These are phyloP conservation scores for Pimephales promelas DNA, from an alignment of 2,113 vertebrate genomes.

Conservation along the genomic window DNA sequence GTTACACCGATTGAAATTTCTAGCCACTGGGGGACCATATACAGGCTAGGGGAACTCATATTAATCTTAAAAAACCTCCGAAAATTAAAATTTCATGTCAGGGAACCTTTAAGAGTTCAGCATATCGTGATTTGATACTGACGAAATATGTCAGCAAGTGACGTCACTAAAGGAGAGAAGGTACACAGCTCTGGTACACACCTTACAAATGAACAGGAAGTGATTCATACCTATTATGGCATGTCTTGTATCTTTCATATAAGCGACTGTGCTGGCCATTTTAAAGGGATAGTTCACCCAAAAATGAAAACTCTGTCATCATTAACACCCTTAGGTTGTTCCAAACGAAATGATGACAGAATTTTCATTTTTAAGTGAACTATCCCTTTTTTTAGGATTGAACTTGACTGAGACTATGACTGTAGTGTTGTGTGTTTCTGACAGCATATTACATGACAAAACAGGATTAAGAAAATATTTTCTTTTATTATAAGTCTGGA, in stretches of 20 bases:
- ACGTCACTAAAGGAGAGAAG: not conserved
- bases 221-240: not conserved
- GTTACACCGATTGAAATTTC: too few species aligned
- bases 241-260: not conserved
- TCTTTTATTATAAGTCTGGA: constrained; percentile 29
- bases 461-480: constrained; percentile 32
- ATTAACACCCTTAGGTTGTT: too few species aligned
- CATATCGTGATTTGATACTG: not conserved
- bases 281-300: not conserved
- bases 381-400: too few species aligned
- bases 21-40: too few species aligned
- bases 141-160: not conserved
- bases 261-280: not conserved
- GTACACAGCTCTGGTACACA: too few species aligned
- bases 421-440: not conserved
- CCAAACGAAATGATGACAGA: too few species aligned
- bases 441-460: not conserved
- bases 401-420: too few species aligned
- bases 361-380: too few species aligned
- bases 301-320: too few species aligned
- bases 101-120: not conserved
- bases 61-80: too few species aligned
- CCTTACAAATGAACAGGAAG: not conserved
- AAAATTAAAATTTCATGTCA: too few species aligned
- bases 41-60: too few species aligned